These are phyloP conservation scores for Apodemus speciosus DNA, from an alignment of 2,113 vertebrate species.

Conservation along the genomic window DNA sequence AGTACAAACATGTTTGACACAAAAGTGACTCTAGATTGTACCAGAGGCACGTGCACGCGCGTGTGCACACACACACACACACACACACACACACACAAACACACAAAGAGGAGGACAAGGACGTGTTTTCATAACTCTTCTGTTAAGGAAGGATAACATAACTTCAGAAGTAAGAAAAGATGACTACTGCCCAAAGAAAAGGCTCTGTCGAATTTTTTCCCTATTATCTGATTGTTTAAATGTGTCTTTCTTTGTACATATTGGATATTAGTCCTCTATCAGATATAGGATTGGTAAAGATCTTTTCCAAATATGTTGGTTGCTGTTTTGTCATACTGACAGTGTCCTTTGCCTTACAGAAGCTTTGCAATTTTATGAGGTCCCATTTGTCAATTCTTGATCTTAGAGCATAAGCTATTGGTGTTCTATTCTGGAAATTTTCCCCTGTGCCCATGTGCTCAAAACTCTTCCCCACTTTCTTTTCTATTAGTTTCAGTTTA, in stretches of 20 bases:
- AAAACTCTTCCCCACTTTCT: too few species aligned
- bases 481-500: too few species aligned
- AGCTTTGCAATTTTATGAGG: too few species aligned
- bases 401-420: too few species aligned
- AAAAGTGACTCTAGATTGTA: neutral
- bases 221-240: neutral
- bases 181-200: slow-evolving; percentile 36
- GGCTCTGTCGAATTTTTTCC: neutral
- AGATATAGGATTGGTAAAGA: too few species aligned
- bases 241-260: neutral
- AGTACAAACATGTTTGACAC: neutral
- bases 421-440: too few species aligned
- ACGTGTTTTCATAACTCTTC: slow-evolving; percentile 13
- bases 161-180: slow-evolving; percentile 19
- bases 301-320: too few species aligned
- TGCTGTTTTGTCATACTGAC: too few species aligned
- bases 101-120: neutral
- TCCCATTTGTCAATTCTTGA: too few species aligned
- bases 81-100: neutral
- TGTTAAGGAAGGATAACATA: neutral
- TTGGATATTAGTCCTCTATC: too few species aligned
- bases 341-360: too few species aligned
- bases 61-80: neutral
- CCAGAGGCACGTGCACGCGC: neutral
- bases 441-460: too few species aligned